phyloP scores from a whole-genome alignment of 2,797 vertebrate species.

The Neosilurus mollespiculum region DNA sequence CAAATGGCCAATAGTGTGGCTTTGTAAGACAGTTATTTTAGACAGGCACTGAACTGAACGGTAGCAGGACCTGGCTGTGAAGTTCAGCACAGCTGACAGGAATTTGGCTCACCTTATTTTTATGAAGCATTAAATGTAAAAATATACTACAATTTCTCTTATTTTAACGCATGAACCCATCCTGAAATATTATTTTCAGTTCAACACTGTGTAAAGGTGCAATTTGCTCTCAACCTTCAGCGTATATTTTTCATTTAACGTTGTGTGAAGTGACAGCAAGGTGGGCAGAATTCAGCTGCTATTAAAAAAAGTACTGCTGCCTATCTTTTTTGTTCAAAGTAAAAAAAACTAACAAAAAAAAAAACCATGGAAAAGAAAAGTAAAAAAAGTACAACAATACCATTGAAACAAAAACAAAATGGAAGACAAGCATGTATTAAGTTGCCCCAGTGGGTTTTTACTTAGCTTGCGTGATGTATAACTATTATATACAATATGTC shows the following conservation, averaged over 20 bases:
- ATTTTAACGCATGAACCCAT: not conserved
- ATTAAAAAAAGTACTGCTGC: not conserved
- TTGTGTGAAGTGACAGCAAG: not conserved
- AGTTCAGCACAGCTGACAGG: constrained; percentile 1
- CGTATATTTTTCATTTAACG: not conserved
- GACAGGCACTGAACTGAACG: not conserved
- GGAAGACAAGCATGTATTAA: too few relatives aligned
- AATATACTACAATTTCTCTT: not conserved
- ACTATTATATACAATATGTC: too few relatives aligned
- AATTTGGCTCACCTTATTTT: not conserved
- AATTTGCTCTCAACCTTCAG: not conserved
- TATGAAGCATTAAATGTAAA: not conserved
- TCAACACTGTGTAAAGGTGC: not conserved
- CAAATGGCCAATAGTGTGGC: not conserved
- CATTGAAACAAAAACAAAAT: not conserved
- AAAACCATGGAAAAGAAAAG: too few relatives aligned
- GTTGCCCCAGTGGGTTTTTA: too few relatives aligned
- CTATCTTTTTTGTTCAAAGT: not conserved
- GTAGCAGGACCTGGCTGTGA: not conserved
- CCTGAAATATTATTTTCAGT: not conserved
- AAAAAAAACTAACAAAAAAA: too few relatives aligned
- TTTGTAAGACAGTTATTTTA: not conserved
- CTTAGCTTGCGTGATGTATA: too few relatives aligned
- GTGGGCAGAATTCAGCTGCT: not conserved
- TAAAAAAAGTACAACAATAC: not conserved